phyloP scores from a whole-genome alignment of 2,113 vertebrate species.

The Monarcha castaneiventris region DNA sequence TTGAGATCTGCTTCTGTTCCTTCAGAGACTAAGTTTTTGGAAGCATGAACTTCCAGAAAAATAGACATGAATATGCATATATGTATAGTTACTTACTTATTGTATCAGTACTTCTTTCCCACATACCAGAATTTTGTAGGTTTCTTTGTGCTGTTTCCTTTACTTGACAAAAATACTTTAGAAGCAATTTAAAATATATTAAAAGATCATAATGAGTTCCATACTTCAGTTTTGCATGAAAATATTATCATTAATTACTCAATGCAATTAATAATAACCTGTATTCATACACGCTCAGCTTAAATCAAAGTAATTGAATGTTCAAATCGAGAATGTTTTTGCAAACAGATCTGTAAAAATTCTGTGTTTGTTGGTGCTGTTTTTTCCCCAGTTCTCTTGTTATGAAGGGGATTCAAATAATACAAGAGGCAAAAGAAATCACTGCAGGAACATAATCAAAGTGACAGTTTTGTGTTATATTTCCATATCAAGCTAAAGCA shows the following conservation, averaged over 20 bases:
- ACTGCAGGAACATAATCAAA: slow-evolving; percentile 19
- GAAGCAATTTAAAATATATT: background rate
- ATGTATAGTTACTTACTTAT: background rate
- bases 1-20: background rate
- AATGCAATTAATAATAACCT: background rate
- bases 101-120: background rate
- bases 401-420: background rate
- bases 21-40: background rate
- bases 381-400: background rate
- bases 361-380: background rate
- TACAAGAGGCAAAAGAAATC: slow-evolving; percentile 21
- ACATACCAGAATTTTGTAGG: background rate
- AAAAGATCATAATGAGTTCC: background rate
- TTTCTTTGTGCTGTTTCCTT: background rate
- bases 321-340: slow-evolving; percentile 7
- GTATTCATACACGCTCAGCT: background rate
- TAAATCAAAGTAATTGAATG: slow-evolving; percentile 1
- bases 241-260: background rate
- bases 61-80: background rate
- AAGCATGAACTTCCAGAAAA: background rate
- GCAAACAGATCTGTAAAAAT: slow-evolving; percentile 1
- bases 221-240: background rate
- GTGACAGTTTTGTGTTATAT: slow-evolving; percentile 35
- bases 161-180: background rate
- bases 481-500: slow-evolving; percentile 53